phyloP scores from a whole-genome alignment of 2,113 vertebrate species.

The Xiphophorus couchianus region DNA sequence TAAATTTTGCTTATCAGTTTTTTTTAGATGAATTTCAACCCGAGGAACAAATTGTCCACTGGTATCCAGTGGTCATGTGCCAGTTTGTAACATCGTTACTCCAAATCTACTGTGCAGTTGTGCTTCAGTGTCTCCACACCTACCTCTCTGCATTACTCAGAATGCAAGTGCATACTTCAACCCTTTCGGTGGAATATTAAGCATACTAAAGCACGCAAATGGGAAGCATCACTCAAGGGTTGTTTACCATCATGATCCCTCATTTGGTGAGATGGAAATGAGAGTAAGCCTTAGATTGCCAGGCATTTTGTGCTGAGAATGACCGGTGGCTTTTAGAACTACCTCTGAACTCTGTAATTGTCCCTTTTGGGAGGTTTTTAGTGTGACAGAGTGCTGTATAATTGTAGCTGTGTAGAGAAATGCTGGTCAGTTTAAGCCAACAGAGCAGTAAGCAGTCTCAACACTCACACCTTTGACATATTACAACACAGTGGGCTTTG shows the following conservation, averaged over 20 bases:
- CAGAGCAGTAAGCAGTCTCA: slow-evolving; percentile 29
- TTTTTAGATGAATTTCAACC: no score
- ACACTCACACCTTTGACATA: slow-evolving; percentile 31
- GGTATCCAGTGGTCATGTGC: not conserved
- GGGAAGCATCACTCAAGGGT: slow-evolving; percentile 41
- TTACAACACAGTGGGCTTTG: slow-evolving; percentile 28
- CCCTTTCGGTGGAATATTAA: slow-evolving; percentile 62
- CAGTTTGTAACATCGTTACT: not conserved
- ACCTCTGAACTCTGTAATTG: slow-evolving; percentile 60
- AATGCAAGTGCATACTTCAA: slow-evolving; percentile 59
- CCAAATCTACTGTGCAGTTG: not conserved
- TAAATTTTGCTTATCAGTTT: no score
- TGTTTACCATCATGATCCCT: slow-evolving; percentile 64
- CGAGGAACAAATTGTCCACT: not conserved
- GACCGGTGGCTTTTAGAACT: slow-evolving; percentile 40
- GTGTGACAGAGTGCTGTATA: slow-evolving; percentile 28
- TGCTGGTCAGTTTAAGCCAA: slow-evolving; percentile 23
- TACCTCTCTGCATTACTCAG: slow-evolving; percentile 46
- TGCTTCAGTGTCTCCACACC: slow-evolving; percentile 7
- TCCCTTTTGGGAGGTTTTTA: slow-evolving; percentile 21
- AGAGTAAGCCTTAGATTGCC: slow-evolving; percentile 54
- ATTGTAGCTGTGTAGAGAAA: slow-evolving; percentile 14
- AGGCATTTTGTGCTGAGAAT: slow-evolving; percentile 51
- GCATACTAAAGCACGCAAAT: slow-evolving; percentile 34
- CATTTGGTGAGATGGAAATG: slow-evolving; percentile 58